Conservation (phyloP, 2,888 invertebrate species). For the Heliconius ismenius region DNA sequence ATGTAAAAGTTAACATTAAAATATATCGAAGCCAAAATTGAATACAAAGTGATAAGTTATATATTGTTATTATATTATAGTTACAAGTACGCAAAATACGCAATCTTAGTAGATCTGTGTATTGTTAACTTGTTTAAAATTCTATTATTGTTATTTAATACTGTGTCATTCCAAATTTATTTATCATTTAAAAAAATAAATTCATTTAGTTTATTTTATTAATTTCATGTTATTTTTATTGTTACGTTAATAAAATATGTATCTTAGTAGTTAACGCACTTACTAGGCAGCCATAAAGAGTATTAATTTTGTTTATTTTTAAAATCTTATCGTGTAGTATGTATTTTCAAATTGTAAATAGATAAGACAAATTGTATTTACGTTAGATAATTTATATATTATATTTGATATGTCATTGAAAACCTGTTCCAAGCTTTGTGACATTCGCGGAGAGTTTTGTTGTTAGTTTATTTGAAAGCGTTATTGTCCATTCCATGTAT, state of each 20-base stretch:
- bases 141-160: constrained; percentile 52
- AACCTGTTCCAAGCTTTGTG: constrained; percentile 10
- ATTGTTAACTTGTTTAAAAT: constrained; percentile 64
- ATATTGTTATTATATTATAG: constrained; percentile 31
- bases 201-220: constrained; percentile 20
- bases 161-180: constrained; percentile 64
- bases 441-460: constrained; percentile 6
- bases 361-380: constrained; percentile 28
- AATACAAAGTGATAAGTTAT: constrained; percentile 64
- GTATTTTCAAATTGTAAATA: constrained; percentile 34
- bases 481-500: constrained; percentile 25
- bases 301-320: constrained; percentile 40
- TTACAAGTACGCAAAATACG: constrained; percentile 45
- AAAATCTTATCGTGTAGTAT: constrained; percentile 26
- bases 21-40: constrained; percentile 70
- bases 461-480: constrained; percentile 5
- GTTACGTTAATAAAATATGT: constrained; percentile 25
- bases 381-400: constrained; percentile 30
- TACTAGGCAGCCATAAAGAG: constrained; percentile 40
- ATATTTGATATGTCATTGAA: constrained; percentile 27
- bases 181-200: constrained; percentile 24
- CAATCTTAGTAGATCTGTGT: constrained; percentile 71
- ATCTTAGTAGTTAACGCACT: constrained; percentile 31
- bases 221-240: constrained; percentile 30
- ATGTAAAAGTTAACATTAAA: constrained; percentile 25